Percentiles rank a stretch among this genome's conserved stretches.
Evolutionary conservation across 2,888 invertebrate species (phyloP).

Genomic region (Endotricha flammealis): DNA sequence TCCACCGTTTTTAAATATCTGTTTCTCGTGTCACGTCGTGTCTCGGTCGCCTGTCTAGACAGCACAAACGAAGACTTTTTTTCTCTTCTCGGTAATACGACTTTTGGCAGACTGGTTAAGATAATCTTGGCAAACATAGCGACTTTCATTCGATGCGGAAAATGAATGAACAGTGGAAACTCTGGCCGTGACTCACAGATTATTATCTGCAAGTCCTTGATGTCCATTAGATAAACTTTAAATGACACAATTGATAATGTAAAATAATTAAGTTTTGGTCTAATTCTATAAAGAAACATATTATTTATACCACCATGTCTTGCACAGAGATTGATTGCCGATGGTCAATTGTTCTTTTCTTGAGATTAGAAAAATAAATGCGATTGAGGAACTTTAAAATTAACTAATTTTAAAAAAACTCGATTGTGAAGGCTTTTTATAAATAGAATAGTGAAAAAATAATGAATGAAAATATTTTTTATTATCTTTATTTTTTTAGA

Average conservation of each 20-base stretch:
- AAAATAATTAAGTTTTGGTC: too few relatives aligned
- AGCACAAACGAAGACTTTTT: constrained; percentile 48
- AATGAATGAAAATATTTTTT: too few relatives aligned
- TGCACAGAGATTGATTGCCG: too few relatives aligned
- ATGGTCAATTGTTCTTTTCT: too few relatives aligned
- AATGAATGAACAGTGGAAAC: constrained; percentile 66
- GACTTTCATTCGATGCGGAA: constrained; percentile 62
- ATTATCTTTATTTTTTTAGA: too few relatives aligned
- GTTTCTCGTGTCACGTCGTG: constrained; percentile 51
- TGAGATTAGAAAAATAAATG: too few relatives aligned
- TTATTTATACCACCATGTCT: too few relatives aligned
- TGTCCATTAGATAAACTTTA: constrained; percentile 13
- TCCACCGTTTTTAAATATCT: constrained; percentile 16
- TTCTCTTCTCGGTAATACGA: constrained; percentile 69
- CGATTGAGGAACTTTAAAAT: too few relatives aligned
- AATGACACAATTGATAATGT: constrained; percentile 26
- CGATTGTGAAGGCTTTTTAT: too few relatives aligned
- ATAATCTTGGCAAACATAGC: constrained; percentile 66
- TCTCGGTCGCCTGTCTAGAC: constrained; percentile 68
- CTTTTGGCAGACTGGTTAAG: constrained; percentile 66
- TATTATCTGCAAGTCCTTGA: constrained; percentile 27
- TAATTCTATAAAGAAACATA: too few relatives aligned
- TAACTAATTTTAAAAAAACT: too few relatives aligned
- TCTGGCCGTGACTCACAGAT: constrained; percentile 40
- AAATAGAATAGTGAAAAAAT: too few relatives aligned